Conservation (phyloP, 1,140 invertebrate species). For the Eumaeus atala region DNA sequence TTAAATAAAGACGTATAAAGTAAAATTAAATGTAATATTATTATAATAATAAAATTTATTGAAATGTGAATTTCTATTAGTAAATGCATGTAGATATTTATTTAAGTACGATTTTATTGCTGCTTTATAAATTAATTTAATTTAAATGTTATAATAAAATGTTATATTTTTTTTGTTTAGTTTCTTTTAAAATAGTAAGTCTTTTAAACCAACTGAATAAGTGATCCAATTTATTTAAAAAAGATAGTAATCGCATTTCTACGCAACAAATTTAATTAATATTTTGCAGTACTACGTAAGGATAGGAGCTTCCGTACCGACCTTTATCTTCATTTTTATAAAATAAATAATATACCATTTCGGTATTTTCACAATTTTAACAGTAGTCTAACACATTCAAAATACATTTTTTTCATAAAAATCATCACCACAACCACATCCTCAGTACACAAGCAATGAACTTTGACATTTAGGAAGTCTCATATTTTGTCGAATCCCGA, state of each 20-base stretch:
- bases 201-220: too few relatives aligned
- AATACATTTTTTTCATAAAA: background rate
- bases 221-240: background rate
- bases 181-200: too few relatives aligned
- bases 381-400: background rate
- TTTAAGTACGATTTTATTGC: too few relatives aligned
- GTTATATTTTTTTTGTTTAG: too few relatives aligned
- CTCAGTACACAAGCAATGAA: constrained; percentile 15
- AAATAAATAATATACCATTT: background rate
- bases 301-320: constrained; percentile 3
- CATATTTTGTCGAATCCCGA: background rate
- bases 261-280: constrained; percentile 24
- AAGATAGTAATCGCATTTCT: constrained; percentile 8
- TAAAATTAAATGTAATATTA: too few relatives aligned
- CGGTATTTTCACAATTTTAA: background rate
- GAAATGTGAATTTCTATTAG: too few relatives aligned
- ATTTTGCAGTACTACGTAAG: background rate
- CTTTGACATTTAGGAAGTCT: constrained; percentile 18
- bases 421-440: constrained; percentile 4
- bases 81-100: too few relatives aligned
- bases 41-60: too few relatives aligned
- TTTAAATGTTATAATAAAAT: too few relatives aligned
- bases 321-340: constrained; percentile 10
- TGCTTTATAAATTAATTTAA: too few relatives aligned
- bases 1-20: too few relatives aligned